Percentiles rank a stretch among this genome's conserved stretches.
Evolutionary conservation across 2,888 invertebrate species (phyloP).

Genomic region (Chorisops tibialis): DNA sequence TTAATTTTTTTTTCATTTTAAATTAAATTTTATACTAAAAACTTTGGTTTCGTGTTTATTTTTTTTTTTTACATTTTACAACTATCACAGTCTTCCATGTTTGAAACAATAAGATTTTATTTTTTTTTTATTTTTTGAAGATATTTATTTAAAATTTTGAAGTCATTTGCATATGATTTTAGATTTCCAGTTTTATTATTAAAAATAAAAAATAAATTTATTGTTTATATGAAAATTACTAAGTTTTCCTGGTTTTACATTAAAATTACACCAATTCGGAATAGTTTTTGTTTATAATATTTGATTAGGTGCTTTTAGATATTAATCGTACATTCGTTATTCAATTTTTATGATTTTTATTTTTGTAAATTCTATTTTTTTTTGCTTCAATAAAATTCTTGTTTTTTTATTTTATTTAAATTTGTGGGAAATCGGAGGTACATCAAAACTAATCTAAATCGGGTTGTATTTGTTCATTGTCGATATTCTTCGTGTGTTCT

Average conservation of each 20-base stretch:
- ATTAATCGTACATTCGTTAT: too few relatives aligned
- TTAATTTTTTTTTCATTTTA: not conserved
- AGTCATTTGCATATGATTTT: not conserved
- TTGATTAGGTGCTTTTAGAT: too few relatives aligned
- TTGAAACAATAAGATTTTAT: not conserved
- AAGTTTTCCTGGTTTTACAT: too few relatives aligned
- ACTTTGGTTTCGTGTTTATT: not conserved
- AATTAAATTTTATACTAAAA: constrained; percentile 8
- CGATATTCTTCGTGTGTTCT: too few relatives aligned
- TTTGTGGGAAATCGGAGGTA: not conserved
- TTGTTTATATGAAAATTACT: too few relatives aligned
- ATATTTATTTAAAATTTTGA: constrained; percentile 6
- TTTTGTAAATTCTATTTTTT: too few relatives aligned
- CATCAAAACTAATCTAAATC: not conserved
- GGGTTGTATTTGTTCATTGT: not conserved
- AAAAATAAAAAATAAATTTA: too few relatives aligned
- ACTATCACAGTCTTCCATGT: constrained; percentile 51
- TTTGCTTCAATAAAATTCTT: not conserved
- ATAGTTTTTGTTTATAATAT: too few relatives aligned
- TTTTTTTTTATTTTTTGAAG: not conserved
- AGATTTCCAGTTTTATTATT: too few relatives aligned
- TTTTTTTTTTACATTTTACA: constrained; percentile 36
- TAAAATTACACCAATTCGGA: too few relatives aligned
- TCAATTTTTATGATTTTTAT: too few relatives aligned
- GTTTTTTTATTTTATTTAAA: not conserved